Percentiles rank a stretch among this genome's conserved stretches.
Evolutionary conservation across 1,140 invertebrate species (phyloP).

Genomic region (Drosophila nikananu): DNA sequence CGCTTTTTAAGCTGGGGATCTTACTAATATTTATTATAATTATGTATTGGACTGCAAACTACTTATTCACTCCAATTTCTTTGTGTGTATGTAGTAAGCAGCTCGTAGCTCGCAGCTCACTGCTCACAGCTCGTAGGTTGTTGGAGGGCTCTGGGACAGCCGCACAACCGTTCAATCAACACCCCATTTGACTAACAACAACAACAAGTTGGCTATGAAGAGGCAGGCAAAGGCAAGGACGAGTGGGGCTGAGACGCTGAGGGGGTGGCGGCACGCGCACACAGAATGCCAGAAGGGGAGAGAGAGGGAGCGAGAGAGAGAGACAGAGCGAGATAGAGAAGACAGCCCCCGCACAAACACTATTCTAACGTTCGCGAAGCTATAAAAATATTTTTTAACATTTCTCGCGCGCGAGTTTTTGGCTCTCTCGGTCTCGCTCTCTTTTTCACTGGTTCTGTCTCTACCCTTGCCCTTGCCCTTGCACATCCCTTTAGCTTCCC

Average conservation of each 20-base stretch:
- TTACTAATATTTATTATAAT: neutral
- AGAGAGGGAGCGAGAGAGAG: neutral
- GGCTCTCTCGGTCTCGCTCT: conserved; percentile 3
- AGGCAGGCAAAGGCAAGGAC: conserved; percentile 10
- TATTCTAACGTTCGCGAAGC: conserved; percentile 82
- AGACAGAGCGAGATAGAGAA: neutral
- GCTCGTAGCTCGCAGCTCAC: conserved; percentile 4
- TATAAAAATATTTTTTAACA: conserved; percentile 83
- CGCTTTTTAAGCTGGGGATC: too few relatives aligned
- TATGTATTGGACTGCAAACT: neutral
- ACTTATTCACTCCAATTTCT: neutral
- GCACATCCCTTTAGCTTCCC: neutral
- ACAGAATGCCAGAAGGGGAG: neutral
- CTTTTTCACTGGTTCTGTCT: neutral
- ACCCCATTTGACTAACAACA: conserved; percentile 75
- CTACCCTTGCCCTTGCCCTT: conserved; percentile 24
- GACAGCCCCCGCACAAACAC: conserved; percentile 52
- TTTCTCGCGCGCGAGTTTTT: conserved; percentile 74
- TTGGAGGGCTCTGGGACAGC: conserved; percentile 12
- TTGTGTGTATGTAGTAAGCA: conserved; percentile 1
- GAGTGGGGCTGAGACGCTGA: neutral
- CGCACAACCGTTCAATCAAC: conserved; percentile 79
- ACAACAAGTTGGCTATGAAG: conserved; percentile 15
- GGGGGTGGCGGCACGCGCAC: conserved; percentile 5
- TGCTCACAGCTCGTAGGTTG: conserved; percentile 12